Evolutionary conservation across 2,888 invertebrate genomes (phyloP).

Genomic region (Doris montereyensis): DNA sequence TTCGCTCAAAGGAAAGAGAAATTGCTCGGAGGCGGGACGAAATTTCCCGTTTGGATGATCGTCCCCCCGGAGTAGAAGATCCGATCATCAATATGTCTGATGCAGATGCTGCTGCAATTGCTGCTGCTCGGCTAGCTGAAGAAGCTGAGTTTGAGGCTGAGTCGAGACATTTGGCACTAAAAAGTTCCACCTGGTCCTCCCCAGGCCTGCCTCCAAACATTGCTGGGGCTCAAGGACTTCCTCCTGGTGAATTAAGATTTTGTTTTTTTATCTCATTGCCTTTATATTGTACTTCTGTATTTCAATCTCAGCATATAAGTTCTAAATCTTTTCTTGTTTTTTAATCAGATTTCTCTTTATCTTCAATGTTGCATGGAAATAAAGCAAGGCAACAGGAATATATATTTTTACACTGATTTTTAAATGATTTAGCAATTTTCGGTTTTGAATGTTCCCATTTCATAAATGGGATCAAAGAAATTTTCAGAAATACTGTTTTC

Average conservation of each 20-base stretch:
- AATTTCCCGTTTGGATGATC: slow-evolving; percentile 42
- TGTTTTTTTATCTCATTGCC: too few species aligned
- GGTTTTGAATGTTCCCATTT: too few species aligned
- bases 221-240: slow-evolving; percentile 49
- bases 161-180: slow-evolving; percentile 51
- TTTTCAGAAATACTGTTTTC: too few species aligned
- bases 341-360: too few species aligned
- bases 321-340: too few species aligned
- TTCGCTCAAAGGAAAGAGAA: slow-evolving; percentile 47
- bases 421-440: too few species aligned
- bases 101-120: slow-evolving; percentile 31
- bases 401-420: too few species aligned
- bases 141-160: slow-evolving; percentile 43
- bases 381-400: too few species aligned
- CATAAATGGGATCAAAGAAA: too few species aligned
- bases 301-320: too few species aligned
- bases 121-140: slow-evolving; percentile 37
- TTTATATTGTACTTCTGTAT: too few species aligned
- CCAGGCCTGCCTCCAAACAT: slow-evolving; percentile 63
- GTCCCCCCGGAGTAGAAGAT: slow-evolving; percentile 44
- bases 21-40: slow-evolving; percentile 45
- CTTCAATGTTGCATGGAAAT: too few species aligned
- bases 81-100: slow-evolving; percentile 40
- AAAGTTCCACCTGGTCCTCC: slow-evolving; percentile 62
- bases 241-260: slow-evolving; percentile 64